Evolutionary conservation across 2,797 vertebrate genomes (phyloP), one percentile per base, ranked within the genome.

Genomic region (Anomalospiza imberbis): DNA sequence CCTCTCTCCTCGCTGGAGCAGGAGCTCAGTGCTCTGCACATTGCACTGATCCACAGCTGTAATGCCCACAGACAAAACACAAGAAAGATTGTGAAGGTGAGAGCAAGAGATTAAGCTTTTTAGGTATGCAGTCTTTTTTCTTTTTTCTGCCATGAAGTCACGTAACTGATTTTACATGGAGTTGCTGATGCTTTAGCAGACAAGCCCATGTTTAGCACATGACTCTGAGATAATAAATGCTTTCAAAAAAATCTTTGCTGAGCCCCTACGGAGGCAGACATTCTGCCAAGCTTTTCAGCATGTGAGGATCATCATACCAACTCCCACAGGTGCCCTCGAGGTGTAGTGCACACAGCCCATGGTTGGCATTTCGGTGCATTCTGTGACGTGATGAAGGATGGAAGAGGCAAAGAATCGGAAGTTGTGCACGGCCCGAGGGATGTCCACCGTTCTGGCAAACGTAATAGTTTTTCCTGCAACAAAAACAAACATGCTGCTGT

Each of bases 321-420:
- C 98, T 95, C 99, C 99, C 95, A 99, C 98, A 0, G 99, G 99
- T 48, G 96, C 94, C 92, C 99, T 98, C 24, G 98, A 80, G 0
- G 99, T 99, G 97, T 99, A 99, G 97, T 98, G 98, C 92, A 99
- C 50, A 34, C 98, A 99, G 96, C 97, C 98, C 96, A 98, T 12
- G 91, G 98, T 92, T 82, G 99, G 98, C 98, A 99, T 98, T 95
- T 98, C 98, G 0, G 98, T 98, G 97, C 99, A 99, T 65, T 99
- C 99, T 0, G 96, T 98, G 11, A 98, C 98, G 53, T 99, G 98
- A 94, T 99, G 99, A 68, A 98, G 98, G 77, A 98, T 85, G 9
- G 99, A 99, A 2, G 99, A 99, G 1, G 99, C 99, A 1, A 99
- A 99, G 98, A 99, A 99, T 32, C 99, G 98, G 86, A 99, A 98